phyloP scores from a whole-genome alignment of 2,797 vertebrate species.

The Poeciliopsis gracilis region DNA sequence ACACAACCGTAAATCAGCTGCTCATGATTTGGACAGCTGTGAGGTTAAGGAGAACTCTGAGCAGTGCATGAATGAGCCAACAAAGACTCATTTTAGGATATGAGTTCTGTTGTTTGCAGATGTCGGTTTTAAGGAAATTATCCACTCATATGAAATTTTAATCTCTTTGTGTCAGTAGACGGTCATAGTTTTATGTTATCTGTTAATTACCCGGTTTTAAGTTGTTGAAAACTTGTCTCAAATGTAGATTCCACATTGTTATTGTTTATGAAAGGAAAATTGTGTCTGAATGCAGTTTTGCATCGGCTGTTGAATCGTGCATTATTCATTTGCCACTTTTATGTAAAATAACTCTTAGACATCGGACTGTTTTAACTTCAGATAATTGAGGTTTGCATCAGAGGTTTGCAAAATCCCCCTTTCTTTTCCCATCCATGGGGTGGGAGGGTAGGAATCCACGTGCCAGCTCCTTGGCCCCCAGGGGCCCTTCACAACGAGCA shows the following conservation, averaged over 20 bases:
- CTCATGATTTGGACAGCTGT: constrained; percentile 19
- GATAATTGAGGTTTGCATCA: not conserved
- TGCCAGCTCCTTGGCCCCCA: constrained; percentile 48
- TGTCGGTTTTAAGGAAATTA: not conserved
- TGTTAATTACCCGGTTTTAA: not conserved
- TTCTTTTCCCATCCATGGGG: not conserved
- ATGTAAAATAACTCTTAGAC: not conserved
- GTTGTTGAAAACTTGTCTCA: not conserved
- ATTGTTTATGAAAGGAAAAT: not conserved
- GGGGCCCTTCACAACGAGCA: constrained; percentile 36
- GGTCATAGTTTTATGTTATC: not conserved
- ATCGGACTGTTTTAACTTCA: not conserved
- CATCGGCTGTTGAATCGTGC: no score
- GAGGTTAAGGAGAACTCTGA: not conserved
- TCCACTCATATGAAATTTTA: not conserved
- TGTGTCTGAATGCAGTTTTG: not conserved
- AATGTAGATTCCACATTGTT: not conserved
- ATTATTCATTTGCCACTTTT: not conserved
- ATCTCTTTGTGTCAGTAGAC: not conserved
- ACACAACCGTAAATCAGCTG: constrained; percentile 16
- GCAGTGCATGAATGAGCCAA: not conserved
- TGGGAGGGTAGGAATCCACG: constrained; percentile 50
- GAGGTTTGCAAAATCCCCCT: no score
- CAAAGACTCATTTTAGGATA: not conserved
- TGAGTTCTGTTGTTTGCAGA: not conserved